Conservation (phyloP, 2,797 vertebrate genomes). For the Poecilia wingei region DNA sequence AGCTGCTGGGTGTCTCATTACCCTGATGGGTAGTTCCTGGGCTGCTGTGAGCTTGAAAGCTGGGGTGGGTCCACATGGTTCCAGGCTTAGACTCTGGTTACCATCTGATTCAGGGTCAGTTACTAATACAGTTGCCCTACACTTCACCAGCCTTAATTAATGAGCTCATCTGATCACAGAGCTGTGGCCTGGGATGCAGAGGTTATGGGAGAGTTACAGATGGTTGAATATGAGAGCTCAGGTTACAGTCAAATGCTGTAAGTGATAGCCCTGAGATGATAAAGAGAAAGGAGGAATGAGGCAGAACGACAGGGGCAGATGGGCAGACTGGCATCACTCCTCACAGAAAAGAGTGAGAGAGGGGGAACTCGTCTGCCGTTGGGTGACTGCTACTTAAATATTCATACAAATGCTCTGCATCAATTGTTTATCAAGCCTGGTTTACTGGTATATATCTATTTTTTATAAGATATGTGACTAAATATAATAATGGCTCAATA, state of each 20-base stretch:
- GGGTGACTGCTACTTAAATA: slow-evolving; percentile 69
- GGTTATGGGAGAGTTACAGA: slow-evolving; percentile 55
- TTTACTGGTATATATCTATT: slow-evolving; percentile 25
- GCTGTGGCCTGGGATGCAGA: slow-evolving; percentile 47
- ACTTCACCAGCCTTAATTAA: slow-evolving; percentile 47
- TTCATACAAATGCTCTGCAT: slow-evolving; percentile 66
- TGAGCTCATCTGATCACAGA: slow-evolving; percentile 66
- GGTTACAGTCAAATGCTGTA: slow-evolving; percentile 66
- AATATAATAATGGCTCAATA: background rate
- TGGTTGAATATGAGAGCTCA: slow-evolving; percentile 66
- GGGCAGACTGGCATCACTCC: slow-evolving; percentile 22
- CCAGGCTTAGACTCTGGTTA: slow-evolving; percentile 65
- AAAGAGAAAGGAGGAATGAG: slow-evolving; percentile 61
- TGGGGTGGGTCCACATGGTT: slow-evolving; percentile 49
- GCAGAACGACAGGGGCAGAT: slow-evolving; percentile 17
- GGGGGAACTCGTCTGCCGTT: slow-evolving; percentile 51
- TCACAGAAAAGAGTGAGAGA: slow-evolving; percentile 39
- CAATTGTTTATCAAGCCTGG: slow-evolving; percentile 36
- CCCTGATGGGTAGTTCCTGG: slow-evolving; percentile 71
- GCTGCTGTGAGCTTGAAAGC: slow-evolving; percentile 42
- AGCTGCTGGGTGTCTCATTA: slow-evolving; percentile 73
- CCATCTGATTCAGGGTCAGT: slow-evolving; percentile 72
- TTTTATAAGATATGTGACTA: slow-evolving; percentile 14
- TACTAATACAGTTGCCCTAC: slow-evolving; percentile 42
- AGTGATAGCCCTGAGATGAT: slow-evolving; percentile 66